Evolutionary conservation across 2,888 invertebrate genomes (phyloP).

Genomic region (Tetranychus truncatus): DNA sequence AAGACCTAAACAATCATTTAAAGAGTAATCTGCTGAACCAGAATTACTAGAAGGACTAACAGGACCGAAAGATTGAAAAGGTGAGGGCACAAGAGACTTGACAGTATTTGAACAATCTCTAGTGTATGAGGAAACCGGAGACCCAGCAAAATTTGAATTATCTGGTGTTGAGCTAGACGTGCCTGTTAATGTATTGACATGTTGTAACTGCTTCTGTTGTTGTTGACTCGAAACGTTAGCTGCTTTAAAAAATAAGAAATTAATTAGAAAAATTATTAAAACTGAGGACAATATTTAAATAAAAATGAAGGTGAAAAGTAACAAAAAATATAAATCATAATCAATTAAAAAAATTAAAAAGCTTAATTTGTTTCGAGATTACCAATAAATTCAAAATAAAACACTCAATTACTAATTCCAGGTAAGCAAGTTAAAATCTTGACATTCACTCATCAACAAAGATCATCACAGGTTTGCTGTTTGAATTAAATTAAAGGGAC

Average conservation of each 20-base stretch:
- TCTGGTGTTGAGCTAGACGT: background rate
- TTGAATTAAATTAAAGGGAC: too few relatives aligned
- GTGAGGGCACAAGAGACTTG: background rate
- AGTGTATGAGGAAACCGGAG: background rate
- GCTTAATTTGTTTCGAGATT: too few relatives aligned
- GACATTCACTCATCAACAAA: too few relatives aligned
- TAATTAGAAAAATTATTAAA: background rate
- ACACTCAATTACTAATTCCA: too few relatives aligned
- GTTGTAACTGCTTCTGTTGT: background rate
- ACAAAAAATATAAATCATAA: background rate
- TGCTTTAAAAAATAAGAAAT: background rate
- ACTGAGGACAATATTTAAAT: background rate
- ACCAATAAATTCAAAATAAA: too few relatives aligned
- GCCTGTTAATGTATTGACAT: background rate
- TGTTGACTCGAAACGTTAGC: background rate
- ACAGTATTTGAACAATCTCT: background rate
- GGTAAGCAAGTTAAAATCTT: too few relatives aligned
- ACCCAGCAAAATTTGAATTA: background rate
- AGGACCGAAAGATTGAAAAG: background rate
- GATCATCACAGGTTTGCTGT: too few relatives aligned
- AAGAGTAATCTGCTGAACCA: background rate
- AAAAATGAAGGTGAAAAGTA: background rate
- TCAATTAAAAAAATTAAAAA: too few relatives aligned
- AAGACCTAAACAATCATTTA: constrained; percentile 19
- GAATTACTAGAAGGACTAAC: constrained; percentile 5